Evolutionary conservation across 2,888 invertebrate genomes (phyloP).

Genomic region (Idaea dimidiata): DNA sequence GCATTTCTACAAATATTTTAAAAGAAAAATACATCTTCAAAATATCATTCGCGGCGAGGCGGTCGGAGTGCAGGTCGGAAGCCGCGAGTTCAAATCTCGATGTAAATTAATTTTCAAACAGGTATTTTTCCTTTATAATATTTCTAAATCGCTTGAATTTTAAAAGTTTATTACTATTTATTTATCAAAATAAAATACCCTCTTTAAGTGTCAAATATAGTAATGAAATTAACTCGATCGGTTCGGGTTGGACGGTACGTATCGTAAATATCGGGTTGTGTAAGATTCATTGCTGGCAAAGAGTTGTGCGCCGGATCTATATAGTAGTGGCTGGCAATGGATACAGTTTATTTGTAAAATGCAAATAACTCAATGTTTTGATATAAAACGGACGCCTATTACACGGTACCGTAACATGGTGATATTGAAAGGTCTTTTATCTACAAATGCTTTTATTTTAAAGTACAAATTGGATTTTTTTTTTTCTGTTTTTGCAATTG

Average conservation of each 20-base stretch:
- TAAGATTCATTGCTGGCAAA: constrained; percentile 13
- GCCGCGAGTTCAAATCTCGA: no score
- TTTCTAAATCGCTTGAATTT: no score
- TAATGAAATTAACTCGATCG: constrained; percentile 40
- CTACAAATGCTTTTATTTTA: no score
- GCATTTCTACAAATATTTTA: no score
- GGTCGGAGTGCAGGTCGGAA: no score
- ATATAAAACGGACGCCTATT: constrained; percentile 12
- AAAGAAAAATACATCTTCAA: no score
- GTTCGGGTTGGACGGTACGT: constrained; percentile 8
- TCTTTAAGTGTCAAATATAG: constrained; percentile 32
- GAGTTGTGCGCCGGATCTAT: constrained; percentile 6
- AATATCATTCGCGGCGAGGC: no score
- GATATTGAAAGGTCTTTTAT: no score
- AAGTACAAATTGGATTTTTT: no score
- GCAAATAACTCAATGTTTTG: constrained; percentile 21
- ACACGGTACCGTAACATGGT: constrained; percentile 13
- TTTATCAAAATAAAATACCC: constrained; percentile 39
- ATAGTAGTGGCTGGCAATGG: constrained; percentile 18
- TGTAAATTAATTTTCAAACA: no score
- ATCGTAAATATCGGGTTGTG: constrained; percentile 12
- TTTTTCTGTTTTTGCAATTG: no score
- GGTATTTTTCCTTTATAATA: no score
- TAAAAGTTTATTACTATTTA: constrained; percentile 55
- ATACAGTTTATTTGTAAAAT: constrained; percentile 21